These are phyloP conservation scores for Podiceps cristatus DNA, from an alignment of 2,113 vertebrate genomes.

Conservation along the genomic window DNA sequence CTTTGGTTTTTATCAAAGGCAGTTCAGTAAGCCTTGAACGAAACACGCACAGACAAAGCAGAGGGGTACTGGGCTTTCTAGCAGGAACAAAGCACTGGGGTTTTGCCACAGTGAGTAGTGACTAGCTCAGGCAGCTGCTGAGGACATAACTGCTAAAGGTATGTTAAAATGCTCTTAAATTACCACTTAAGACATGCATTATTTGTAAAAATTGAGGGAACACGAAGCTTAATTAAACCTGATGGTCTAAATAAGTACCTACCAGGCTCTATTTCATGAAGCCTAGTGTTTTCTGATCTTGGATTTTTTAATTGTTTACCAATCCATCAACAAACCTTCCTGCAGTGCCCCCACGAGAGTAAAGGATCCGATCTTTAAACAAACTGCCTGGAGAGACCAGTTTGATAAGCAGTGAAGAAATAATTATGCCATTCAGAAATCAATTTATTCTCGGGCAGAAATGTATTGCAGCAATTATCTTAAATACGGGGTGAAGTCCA, in stretches of 20 bases:
- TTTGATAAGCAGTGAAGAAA: slow-evolving; percentile 59
- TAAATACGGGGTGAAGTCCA: slow-evolving; percentile 63
- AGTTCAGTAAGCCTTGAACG: neutral
- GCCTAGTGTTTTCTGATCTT: neutral
- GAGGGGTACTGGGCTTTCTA: neutral
- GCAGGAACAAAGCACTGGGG: neutral
- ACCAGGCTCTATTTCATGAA: neutral
- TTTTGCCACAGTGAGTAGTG: neutral
- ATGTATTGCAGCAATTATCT: slow-evolving; percentile 59
- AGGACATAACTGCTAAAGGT: neutral
- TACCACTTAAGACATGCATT: neutral
- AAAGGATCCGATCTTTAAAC: slow-evolving; percentile 38
- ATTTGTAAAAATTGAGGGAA: neutral
- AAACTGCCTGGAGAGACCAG: slow-evolving; percentile 38
- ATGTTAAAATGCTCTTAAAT: neutral
- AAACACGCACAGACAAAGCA: neutral
- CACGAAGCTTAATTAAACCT: neutral
- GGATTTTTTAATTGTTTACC: slow-evolving; percentile 10
- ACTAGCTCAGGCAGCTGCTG: neutral
- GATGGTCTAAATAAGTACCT: neutral
- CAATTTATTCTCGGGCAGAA: slow-evolving; percentile 58
- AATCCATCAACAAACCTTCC: slow-evolving; percentile 32
- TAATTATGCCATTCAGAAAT: slow-evolving; percentile 62
- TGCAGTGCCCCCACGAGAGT: fast-evolving
- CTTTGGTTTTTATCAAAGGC: slow-evolving; percentile 49